Conservation (phyloP, 2,113 vertebrate species). For the Micronycteris hirsuta region DNA sequence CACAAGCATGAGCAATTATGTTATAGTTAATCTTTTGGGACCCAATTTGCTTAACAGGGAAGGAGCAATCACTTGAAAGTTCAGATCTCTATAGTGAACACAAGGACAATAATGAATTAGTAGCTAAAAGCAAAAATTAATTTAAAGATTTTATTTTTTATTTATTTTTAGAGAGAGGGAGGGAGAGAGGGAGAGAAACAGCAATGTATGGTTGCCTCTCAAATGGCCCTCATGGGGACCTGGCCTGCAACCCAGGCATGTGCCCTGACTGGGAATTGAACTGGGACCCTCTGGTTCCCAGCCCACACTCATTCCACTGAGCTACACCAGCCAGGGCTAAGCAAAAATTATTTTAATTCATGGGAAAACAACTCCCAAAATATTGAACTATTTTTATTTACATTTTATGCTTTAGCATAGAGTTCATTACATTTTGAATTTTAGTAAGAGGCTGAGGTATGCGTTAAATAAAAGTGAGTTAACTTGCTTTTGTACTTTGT, state of each 20-base stretch:
- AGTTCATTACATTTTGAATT: neutral
- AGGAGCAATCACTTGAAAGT: neutral
- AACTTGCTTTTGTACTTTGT: neutral
- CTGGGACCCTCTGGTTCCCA: too few relatives aligned
- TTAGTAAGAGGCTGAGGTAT: neutral
- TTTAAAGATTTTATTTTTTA: too few relatives aligned
- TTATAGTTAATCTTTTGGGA: conserved; percentile 5
- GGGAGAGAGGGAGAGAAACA: too few relatives aligned
- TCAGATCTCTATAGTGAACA: neutral
- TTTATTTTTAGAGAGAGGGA: too few relatives aligned
- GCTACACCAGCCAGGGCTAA: too few relatives aligned
- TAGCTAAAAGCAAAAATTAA: too few relatives aligned
- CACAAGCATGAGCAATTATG: neutral
- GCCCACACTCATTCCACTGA: too few relatives aligned
- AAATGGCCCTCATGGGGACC: too few relatives aligned
- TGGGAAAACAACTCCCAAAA: neutral
- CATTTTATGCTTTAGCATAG: neutral
- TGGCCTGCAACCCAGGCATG: too few relatives aligned
- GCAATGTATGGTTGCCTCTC: too few relatives aligned
- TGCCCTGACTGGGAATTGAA: too few relatives aligned
- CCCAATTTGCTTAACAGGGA: neutral
- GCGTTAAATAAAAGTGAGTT: neutral
- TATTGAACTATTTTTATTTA: neutral
- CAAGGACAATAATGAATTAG: neutral
- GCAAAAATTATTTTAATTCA: neutral